phyloP scores from a whole-genome alignment of 2,113 vertebrate genomes.

The Mesocricetus auratus region DNA sequence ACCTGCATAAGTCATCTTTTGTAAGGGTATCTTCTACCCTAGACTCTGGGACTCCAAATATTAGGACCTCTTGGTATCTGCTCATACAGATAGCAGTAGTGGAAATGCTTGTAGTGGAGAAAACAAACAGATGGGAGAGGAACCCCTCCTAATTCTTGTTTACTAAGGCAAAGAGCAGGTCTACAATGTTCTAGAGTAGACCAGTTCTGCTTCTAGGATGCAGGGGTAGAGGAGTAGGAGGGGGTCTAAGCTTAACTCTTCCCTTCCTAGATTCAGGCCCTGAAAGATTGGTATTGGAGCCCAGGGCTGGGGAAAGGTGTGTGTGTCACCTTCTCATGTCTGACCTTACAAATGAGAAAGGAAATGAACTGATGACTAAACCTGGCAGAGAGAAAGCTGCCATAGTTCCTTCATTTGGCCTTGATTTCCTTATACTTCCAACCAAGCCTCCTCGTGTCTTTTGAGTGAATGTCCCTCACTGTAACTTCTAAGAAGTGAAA shows the following conservation, averaged over 20 bases:
- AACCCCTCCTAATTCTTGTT: neutral
- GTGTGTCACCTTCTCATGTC: neutral
- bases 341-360: neutral
- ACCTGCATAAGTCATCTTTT: too few relatives aligned
- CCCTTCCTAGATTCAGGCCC: neutral
- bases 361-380: neutral
- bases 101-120: neutral
- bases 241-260: neutral
- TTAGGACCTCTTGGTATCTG: fast-evolving
- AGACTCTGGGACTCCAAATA: neutral
- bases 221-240: neutral
- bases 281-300: neutral
- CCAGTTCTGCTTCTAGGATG: neutral
- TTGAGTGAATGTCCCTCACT: constrained; percentile 19
- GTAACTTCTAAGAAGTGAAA: constrained; percentile 35
- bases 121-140: neutral
- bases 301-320: fast-evolving
- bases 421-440: neutral
- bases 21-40: too few relatives aligned
- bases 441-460: constrained; percentile 28
- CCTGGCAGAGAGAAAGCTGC: neutral
- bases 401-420: neutral
- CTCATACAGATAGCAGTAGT: neutral
- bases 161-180: neutral
- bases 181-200: neutral